Evolutionary conservation across 2,797 vertebrate genomes (phyloP).

Genomic region (Sitta carolinensis): DNA sequence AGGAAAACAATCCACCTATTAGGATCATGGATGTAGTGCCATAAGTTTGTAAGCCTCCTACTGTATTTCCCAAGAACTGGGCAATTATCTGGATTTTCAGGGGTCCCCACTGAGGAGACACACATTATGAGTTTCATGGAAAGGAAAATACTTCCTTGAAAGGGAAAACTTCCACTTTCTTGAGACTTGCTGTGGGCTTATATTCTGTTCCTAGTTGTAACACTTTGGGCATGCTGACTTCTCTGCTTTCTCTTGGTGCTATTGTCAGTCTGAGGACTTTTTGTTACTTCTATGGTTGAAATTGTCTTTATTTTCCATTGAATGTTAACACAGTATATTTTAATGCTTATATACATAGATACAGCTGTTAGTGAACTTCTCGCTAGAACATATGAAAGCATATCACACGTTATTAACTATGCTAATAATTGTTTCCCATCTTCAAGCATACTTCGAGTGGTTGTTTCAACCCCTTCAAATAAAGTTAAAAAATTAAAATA

Average conservation of each 20-base stretch:
- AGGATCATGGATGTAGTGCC: not conserved
- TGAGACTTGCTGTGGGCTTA: not conserved
- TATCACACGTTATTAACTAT: not conserved
- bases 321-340: not conserved
- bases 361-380: conserved; percentile 9
- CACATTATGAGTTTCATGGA: not conserved
- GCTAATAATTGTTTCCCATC: not conserved
- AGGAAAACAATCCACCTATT: not conserved
- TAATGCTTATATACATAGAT: not conserved
- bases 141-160: not conserved
- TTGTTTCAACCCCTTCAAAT: not conserved
- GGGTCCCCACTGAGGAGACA: not conserved
- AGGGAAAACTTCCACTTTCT: not conserved
- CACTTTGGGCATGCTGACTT: not conserved
- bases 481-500: not conserved
- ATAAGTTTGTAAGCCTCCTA: not conserved
- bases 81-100: not conserved
- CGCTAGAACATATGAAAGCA: not conserved
- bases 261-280: not conserved
- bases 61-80: not conserved
- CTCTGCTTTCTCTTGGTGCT: not conserved
- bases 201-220: not conserved
- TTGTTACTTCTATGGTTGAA: not conserved
- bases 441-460: not conserved
- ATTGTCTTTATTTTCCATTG: conserved; percentile 43